phyloP scores from a whole-genome alignment of 2,113 vertebrate species.

The Ptychochromis oligacanthus region DNA sequence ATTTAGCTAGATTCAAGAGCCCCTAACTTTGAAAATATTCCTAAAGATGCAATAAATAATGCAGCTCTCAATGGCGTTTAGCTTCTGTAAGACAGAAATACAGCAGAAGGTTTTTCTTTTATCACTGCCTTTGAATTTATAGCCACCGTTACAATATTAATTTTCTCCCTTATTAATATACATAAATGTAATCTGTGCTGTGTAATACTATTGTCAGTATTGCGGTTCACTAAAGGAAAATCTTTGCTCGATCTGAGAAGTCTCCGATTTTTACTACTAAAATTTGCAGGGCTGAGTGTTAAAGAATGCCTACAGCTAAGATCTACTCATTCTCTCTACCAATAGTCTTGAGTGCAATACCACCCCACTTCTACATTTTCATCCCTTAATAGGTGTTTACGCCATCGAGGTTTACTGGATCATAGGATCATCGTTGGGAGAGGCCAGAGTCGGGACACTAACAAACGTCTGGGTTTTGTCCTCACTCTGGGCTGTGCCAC shows the following conservation, averaged over 20 bases:
- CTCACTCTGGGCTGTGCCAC: constrained; percentile 71
- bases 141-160: constrained; percentile 15
- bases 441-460: constrained; percentile 71
- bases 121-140: constrained; percentile 27
- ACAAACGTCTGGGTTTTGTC: constrained; percentile 87
- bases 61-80: constrained; percentile 22
- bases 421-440: constrained; percentile 77
- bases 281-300: constrained; percentile 26
- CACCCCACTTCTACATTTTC: not conserved
- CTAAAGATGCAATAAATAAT: constrained; percentile 57
- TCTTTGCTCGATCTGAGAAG: constrained; percentile 11
- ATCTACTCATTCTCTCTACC: constrained; percentile 4
- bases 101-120: constrained; percentile 26
- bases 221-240: constrained; percentile 8
- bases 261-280: constrained; percentile 21
- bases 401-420: constrained; percentile 78
- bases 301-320: constrained; percentile 24
- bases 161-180: constrained; percentile 20
- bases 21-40: constrained; percentile 30
- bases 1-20: constrained; percentile 41
- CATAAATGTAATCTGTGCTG: constrained; percentile 15
- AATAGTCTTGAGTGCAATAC: not conserved
- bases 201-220: constrained; percentile 12
- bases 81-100: constrained; percentile 33
- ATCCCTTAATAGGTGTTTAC: not conserved